Conservation (phyloP, 2,113 vertebrate species). For the Oreochromis niloticus region DNA sequence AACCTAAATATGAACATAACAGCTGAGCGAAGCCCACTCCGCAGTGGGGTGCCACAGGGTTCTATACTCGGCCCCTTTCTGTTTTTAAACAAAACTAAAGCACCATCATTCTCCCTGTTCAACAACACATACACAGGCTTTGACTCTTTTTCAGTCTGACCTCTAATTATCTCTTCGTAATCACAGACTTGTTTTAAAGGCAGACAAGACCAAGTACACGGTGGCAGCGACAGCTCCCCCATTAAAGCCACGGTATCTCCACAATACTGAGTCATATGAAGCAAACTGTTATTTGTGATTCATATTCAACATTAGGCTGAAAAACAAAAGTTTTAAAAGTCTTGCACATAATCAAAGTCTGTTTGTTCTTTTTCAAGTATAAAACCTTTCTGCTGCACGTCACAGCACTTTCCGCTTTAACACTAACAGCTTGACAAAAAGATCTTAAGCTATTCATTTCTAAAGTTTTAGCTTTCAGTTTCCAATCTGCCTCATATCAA, state of each 20-base stretch:
- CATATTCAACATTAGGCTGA: background rate
- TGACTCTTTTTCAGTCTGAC: background rate
- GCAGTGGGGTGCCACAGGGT: background rate
- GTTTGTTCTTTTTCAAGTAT: background rate
- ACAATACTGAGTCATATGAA: background rate
- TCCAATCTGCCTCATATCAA: background rate
- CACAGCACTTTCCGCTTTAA: background rate
- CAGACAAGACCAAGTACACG: background rate
- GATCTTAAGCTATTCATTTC: background rate
- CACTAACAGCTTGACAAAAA: no score
- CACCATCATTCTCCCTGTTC: background rate
- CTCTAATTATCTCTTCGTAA: background rate
- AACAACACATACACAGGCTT: background rate
- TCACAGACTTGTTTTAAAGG: background rate
- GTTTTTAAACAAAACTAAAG: background rate
- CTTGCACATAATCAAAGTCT: background rate
- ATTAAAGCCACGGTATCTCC: rapidly evolving
- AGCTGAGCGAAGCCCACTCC: background rate
- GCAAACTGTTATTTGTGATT: background rate
- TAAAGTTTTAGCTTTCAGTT: background rate
- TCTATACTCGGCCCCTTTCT: background rate
- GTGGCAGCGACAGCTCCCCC: background rate
- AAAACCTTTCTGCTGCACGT: background rate
- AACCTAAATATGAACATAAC: background rate
- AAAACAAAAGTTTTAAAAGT: background rate